phyloP scores from a whole-genome alignment of 1,140 invertebrate genomes.

The Ceratina australensis region DNA sequence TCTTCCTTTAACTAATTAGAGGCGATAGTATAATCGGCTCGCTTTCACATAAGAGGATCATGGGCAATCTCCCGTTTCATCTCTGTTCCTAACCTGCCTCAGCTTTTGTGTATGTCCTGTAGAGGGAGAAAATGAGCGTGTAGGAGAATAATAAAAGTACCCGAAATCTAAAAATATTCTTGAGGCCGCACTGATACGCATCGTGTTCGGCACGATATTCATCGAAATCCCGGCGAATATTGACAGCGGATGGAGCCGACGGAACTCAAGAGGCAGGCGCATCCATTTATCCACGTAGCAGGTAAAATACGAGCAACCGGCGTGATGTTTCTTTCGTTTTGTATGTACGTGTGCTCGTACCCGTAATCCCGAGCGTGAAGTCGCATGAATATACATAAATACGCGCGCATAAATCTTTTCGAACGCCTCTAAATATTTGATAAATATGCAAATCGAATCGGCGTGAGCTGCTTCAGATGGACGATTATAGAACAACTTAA shows the following conservation, averaged over 20 bases:
- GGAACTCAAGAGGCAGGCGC: slow-evolving; percentile 30
- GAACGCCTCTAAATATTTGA: background rate
- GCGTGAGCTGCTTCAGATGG: too few species aligned
- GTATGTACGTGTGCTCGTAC: background rate
- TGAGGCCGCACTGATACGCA: slow-evolving; percentile 7
- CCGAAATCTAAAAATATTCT: slow-evolving; percentile 4
- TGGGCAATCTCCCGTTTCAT: too few species aligned
- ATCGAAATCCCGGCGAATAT: slow-evolving; percentile 53
- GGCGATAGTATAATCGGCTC: too few species aligned
- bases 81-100: too few species aligned
- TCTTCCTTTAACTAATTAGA: too few species aligned
- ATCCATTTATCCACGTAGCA: slow-evolving; percentile 52
- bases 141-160: slow-evolving; percentile 50
- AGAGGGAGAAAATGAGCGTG: too few species aligned
- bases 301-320: slow-evolving; percentile 42
- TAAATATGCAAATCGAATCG: too few species aligned
- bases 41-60: too few species aligned
- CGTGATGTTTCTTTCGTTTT: slow-evolving; percentile 47
- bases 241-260: slow-evolving; percentile 24
- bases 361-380: background rate
- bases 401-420: background rate
- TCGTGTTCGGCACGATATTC: slow-evolving; percentile 46
- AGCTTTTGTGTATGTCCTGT: too few species aligned
- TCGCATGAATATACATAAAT: slow-evolving; percentile 4
- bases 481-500: too few species aligned